Conservation (phyloP, 2,113 vertebrate species). For the Cacatua alba region DNA sequence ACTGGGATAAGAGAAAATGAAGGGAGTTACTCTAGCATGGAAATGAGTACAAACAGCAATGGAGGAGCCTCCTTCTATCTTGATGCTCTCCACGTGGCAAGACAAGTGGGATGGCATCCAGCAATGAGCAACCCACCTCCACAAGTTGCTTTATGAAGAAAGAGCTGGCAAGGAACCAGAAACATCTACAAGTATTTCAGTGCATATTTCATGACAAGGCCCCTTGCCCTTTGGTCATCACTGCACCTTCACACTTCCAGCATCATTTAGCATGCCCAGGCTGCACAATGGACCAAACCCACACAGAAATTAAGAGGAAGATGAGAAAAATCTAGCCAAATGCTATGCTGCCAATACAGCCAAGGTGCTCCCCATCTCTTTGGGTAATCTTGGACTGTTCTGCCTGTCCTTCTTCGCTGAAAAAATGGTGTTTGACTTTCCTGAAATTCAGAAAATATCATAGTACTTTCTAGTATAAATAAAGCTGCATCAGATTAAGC, state of each 20-base stretch:
- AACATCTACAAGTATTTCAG: not conserved
- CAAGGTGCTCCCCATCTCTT: not conserved
- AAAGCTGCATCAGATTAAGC: not conserved
- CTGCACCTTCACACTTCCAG: not conserved
- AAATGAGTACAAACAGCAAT: not conserved
- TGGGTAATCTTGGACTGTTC: not conserved
- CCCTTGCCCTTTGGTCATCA: accelerated
- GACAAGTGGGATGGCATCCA: not conserved
- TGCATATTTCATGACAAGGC: not conserved
- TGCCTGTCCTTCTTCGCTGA: not conserved
- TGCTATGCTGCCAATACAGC: not conserved
- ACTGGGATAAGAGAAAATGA: not conserved
- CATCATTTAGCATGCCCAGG: not conserved
- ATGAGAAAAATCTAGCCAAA: not conserved
- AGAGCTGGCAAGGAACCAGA: not conserved
- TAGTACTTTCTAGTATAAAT: not conserved
- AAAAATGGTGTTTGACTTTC: not conserved
- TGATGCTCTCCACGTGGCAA: not conserved
- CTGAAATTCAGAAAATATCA: not conserved
- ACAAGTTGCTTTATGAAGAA: not conserved
- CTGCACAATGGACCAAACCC: not conserved
- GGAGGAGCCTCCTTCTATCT: not conserved
- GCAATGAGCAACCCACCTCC: accelerated
- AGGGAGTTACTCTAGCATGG: not conserved
- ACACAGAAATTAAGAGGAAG: not conserved